Percentiles rank a stretch among this genome's conserved stretches.
Conservation (phyloP, 1,140 invertebrate species). For the Sesamia nonagrioides region DNA sequence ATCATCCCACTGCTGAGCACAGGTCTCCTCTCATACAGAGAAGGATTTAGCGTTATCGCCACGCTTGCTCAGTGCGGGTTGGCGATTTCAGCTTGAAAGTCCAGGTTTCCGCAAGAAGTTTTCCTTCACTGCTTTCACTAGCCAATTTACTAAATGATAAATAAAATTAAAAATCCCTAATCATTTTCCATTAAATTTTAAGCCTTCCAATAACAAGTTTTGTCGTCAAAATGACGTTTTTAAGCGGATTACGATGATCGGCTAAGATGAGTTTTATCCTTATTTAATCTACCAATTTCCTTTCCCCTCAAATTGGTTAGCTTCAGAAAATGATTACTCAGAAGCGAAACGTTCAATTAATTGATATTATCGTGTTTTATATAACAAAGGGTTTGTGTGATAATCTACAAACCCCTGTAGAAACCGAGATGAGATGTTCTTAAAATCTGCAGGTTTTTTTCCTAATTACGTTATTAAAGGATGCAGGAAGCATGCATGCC, state of each 20-base stretch:
- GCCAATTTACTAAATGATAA: background rate
- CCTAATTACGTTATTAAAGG: too few species aligned
- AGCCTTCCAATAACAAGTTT: slow-evolving; percentile 22
- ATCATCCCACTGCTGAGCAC: too few species aligned
- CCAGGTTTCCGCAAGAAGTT: too few species aligned
- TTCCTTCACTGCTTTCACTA: too few species aligned
- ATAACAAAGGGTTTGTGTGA: background rate
- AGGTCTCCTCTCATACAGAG: too few species aligned
- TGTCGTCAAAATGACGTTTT: slow-evolving; percentile 24
- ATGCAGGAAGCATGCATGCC: too few species aligned
- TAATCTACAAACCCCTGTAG: too few species aligned
- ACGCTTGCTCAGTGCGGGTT: too few species aligned
- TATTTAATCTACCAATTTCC: slow-evolving; percentile 42
- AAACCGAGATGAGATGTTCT: too few species aligned
- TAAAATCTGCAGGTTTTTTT: too few species aligned
- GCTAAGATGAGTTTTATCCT: slow-evolving; percentile 31
- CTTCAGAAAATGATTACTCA: slow-evolving; percentile 11
- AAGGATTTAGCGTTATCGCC: too few species aligned
- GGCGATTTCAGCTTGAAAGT: too few species aligned
- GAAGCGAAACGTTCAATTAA: background rate
- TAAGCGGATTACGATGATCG: slow-evolving; percentile 32
- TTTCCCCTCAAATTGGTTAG: slow-evolving; percentile 18
- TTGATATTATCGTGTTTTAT: slow-evolving; percentile 3
- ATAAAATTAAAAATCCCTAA: background rate
- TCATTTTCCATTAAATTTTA: slow-evolving; percentile 1